Conservation (phyloP, 2,888 invertebrate species). For the Sycophila texana region DNA sequence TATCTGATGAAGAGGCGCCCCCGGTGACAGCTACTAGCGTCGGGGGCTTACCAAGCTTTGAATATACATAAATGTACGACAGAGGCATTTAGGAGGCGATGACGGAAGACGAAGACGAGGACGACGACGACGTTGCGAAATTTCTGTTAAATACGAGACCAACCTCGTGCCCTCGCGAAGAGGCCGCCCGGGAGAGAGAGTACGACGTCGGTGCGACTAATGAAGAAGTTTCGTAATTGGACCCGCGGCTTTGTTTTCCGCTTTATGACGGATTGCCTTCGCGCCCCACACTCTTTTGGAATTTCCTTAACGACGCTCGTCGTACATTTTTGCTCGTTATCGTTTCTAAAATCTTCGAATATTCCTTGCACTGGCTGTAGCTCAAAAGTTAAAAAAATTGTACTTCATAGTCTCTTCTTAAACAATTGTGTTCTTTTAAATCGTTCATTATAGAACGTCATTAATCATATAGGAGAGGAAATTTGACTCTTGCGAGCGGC, state of each 20-base stretch:
- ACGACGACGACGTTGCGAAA: constrained; percentile 31
- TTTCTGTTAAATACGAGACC: constrained; percentile 48
- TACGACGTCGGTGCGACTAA: constrained; percentile 36
- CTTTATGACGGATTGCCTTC: constrained; percentile 27
- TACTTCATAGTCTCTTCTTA: background rate
- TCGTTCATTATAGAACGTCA: too few species aligned
- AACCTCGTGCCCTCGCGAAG: background rate
- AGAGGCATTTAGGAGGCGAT: constrained; percentile 48
- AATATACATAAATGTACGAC: constrained; percentile 57
- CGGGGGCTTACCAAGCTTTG: constrained; percentile 60
- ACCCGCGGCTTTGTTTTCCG: constrained; percentile 49
- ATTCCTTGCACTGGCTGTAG: too few species aligned
- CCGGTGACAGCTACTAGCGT: constrained; percentile 68
- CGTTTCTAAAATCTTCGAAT: too few species aligned
- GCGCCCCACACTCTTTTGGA: background rate
- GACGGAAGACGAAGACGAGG: constrained; percentile 47
- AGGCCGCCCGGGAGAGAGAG: background rate
- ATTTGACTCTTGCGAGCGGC: constrained; percentile 4
- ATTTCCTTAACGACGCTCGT: too few species aligned
- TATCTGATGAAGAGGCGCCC: constrained; percentile 72
- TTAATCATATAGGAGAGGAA: constrained; percentile 26
- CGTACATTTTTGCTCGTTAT: too few species aligned
- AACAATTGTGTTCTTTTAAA: too few species aligned
- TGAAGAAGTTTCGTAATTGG: constrained; percentile 56
- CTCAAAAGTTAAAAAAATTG: background rate